phyloP scores from a whole-genome alignment of 2,113 vertebrate genomes.

The Phylloscopus whistleri region DNA sequence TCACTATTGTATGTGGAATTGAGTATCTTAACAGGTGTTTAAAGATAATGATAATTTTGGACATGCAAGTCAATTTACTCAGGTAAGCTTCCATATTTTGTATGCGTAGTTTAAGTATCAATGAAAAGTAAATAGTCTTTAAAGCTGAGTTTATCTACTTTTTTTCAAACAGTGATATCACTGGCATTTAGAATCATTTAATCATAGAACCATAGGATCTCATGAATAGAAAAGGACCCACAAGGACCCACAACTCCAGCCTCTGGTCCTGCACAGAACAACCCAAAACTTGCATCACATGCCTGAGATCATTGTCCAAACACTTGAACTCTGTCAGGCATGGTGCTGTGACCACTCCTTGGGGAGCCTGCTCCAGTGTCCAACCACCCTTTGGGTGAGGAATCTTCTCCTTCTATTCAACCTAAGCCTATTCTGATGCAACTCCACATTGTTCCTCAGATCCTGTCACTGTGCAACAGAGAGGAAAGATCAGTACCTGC shows the following conservation, averaged over 20 bases:
- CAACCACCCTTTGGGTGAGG: neutral
- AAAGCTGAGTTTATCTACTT: neutral
- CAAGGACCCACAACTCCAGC: neutral
- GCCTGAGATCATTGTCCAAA: neutral
- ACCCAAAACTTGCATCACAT: accelerated
- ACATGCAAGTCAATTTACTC: neutral
- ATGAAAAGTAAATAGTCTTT: neutral
- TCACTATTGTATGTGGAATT: neutral
- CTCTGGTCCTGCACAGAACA: neutral
- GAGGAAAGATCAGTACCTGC: neutral
- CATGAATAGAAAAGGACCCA: neutral
- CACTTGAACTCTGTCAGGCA: neutral
- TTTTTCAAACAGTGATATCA: neutral
- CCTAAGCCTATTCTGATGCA: neutral
- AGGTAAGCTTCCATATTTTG: neutral
- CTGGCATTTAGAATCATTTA: neutral
- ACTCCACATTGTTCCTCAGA: neutral
- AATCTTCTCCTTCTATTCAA: too few species aligned
- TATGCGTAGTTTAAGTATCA: neutral
- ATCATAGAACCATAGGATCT: neutral
- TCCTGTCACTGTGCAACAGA: neutral
- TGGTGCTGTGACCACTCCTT: neutral
- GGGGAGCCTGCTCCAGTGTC: neutral
- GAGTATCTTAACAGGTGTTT: neutral
- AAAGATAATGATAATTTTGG: neutral